A percentile compares a stretch with the other conserved stretches of the same genome.
phyloP scores from a whole-genome alignment of 2,113 vertebrate species.

The Capreolus pygargus region DNA sequence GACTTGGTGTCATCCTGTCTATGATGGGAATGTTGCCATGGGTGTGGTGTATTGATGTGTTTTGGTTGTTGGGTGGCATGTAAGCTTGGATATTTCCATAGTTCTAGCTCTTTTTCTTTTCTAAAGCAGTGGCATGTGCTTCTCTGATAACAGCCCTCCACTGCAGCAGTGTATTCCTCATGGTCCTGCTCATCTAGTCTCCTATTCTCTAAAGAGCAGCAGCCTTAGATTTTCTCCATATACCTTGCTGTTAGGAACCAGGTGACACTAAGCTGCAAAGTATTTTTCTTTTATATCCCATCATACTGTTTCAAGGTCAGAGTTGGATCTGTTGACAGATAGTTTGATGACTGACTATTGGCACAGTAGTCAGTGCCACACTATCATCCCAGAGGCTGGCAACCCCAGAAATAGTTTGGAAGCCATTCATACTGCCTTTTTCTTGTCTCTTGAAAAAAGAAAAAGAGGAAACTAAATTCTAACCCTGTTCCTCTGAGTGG shows the following conservation, averaged over 20 bases:
- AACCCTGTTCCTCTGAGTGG: neutral
- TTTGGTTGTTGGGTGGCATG: conserved; percentile 65
- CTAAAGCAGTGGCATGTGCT: conserved; percentile 64
- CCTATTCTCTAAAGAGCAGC: conserved; percentile 7
- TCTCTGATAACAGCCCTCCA: conserved; percentile 74
- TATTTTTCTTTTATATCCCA: neutral
- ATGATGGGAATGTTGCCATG: conserved; percentile 58
- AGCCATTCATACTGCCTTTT: neutral
- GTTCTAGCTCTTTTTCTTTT: conserved; percentile 74
- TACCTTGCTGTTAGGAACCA: neutral
- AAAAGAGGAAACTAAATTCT: neutral
- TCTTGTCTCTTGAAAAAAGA: neutral
- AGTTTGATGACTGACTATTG: neutral
- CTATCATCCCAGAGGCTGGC: neutral
- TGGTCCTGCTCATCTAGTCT: neutral
- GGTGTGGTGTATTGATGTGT: conserved; percentile 56
- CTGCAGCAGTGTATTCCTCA: conserved; percentile 51
- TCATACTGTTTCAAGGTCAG: neutral
- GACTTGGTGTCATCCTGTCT: conserved; percentile 63
- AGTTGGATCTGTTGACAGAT: neutral
- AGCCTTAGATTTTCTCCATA: neutral
- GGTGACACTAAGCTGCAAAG: neutral
- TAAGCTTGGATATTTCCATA: conserved; percentile 70
- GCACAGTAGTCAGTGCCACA: neutral
- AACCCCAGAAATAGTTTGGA: neutral